A percentile compares a stretch with the other conserved stretches of the same genome.
These are phyloP conservation scores for Parambassis ranga DNA, from an alignment of 2,797 vertebrate species.

Conservation along the genomic window DNA sequence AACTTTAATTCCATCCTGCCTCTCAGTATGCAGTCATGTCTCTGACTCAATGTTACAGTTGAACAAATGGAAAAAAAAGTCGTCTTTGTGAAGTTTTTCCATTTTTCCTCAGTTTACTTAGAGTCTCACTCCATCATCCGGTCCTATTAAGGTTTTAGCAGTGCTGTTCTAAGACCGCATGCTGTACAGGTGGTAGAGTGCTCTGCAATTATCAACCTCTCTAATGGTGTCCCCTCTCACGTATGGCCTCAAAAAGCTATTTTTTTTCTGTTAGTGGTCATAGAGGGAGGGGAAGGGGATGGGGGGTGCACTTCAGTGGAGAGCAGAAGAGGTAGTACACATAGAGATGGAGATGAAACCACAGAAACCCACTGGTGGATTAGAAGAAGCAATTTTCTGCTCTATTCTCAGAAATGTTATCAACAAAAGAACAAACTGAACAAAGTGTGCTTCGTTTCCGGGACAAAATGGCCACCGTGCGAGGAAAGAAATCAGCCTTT, in stretches of 20 bases:
- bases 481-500: neutral
- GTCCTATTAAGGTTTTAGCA: constrained; percentile 43
- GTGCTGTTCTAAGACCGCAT: constrained; percentile 51
- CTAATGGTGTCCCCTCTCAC: constrained; percentile 64
- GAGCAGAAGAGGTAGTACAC: constrained; percentile 21
- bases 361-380: constrained; percentile 37
- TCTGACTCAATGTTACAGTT: neutral
- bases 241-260: constrained; percentile 56
- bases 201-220: constrained; percentile 65
- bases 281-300: neutral
- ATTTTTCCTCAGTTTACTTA: neutral
- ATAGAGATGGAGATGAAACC: constrained; percentile 48
- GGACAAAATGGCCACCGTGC: constrained; percentile 1
- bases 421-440: constrained; percentile 29
- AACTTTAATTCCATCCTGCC: constrained; percentile 18
- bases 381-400: constrained; percentile 46
- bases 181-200: constrained; percentile 59
- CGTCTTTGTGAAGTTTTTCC: neutral
- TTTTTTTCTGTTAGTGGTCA: constrained; percentile 64
- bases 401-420: constrained; percentile 18
- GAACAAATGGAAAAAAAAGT: neutral
- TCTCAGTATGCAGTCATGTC: neutral
- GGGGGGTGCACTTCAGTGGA: constrained; percentile 19
- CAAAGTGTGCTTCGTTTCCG: constrained; percentile 6
- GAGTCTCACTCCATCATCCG: constrained; percentile 18